Base-by-base conservation (phyloP, 2,797 vertebrate species). In the Coregonus suidteri region DNA sequence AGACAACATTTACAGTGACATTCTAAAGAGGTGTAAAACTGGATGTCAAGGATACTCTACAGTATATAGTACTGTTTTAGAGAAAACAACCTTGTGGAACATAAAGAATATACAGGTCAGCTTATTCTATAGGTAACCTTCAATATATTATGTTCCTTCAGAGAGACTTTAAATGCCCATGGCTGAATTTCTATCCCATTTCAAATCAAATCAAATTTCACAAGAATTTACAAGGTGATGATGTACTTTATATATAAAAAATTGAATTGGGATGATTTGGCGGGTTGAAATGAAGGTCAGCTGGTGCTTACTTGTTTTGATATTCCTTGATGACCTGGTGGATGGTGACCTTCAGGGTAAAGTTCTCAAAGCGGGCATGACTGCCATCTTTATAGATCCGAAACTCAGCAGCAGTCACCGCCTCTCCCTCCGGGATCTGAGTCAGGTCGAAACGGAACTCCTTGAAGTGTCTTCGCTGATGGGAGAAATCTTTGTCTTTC, bases 371-470 rank as follows among this genome's bases (percentile, higher is more conserved):
- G 84, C 98, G 95, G 69, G 85, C 91, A 81, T 94, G 95, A 90
- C 97, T 97, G 87, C 94, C 94, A 84, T 99, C 98, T 91, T 99
- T 99, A 87, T 98, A 99, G 91, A 99, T 98, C 67, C 98, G 95
- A 90, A 99, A 99, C 88, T 99, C 98, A 0, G 98, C 97, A 0
- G 98, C 97, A 1, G 98, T 99, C 86, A 99, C 97, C 0, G 97
- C 96, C 87, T 99, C 98, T 47, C 97, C 97, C 0, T 97, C 97
- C 0, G 98, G 98, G 89, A 99, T 99, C 90, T 99, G 97, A 82
- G 98, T 99, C 78, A 99, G 95, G 93, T 99, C 98, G 85, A 99
- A 99, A 62, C 98, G 96, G 85, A 99, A 99, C 90, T 99, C 98
- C 91, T 99, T 99, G 94, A 97, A 99, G 93, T 99, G 97, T 88